phyloP scores from a whole-genome alignment of 2,113 vertebrate genomes.

The Mormoops blainvillei region DNA sequence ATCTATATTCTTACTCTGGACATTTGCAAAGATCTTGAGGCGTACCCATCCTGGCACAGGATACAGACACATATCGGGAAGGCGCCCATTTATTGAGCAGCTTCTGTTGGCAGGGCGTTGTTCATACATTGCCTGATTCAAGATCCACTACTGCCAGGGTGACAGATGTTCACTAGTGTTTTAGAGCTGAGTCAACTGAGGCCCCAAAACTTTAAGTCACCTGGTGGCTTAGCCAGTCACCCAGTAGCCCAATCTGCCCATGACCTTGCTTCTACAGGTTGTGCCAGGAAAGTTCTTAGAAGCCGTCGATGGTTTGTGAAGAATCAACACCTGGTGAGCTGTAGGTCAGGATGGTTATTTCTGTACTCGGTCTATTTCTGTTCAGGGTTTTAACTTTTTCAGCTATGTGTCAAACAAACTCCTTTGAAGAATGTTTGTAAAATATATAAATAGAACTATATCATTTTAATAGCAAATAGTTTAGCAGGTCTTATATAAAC shows the following conservation, averaged over 20 bases:
- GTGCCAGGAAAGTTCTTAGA: neutral
- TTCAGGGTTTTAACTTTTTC: neutral
- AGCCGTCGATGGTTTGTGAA: neutral
- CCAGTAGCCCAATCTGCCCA: neutral
- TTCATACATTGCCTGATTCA: neutral
- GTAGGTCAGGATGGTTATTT: neutral
- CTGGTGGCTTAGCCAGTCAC: neutral
- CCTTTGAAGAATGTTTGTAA: neutral
- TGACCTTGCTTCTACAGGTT: neutral
- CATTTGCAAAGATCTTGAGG: neutral
- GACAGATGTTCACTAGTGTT: neutral
- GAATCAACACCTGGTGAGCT: neutral
- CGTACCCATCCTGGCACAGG: neutral
- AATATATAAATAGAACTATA: neutral
- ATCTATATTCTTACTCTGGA: neutral
- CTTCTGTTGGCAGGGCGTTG: neutral
- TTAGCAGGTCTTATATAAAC: conserved; percentile 1
- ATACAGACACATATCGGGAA: neutral
- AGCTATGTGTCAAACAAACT: neutral
- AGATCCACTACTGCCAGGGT: neutral
- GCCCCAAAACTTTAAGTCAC: neutral
- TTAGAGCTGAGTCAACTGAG: neutral
- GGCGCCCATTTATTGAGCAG: neutral
- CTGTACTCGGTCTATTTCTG: neutral
- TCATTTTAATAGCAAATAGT: neutral